Conservation (phyloP, 2,797 vertebrate species). For the Syngnathus acus region DNA sequence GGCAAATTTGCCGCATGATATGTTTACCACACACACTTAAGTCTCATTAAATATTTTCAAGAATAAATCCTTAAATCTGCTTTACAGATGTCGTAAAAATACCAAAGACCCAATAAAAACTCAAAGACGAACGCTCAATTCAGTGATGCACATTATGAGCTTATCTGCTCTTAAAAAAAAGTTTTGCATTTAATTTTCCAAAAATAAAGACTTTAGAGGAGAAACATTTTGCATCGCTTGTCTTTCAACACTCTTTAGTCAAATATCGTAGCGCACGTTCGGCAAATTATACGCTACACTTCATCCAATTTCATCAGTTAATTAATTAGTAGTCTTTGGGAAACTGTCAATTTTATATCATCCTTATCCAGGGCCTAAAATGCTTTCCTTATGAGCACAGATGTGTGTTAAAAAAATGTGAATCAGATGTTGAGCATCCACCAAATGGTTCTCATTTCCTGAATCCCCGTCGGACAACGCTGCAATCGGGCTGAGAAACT, state of each 20-base stretch:
- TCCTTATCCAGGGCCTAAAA: not conserved
- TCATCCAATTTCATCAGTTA: not conserved
- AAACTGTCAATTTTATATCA: not conserved
- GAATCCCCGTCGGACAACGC: not conserved
- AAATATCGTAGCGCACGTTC: not conserved
- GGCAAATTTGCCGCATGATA: too few species aligned
- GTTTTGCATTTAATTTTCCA: too few species aligned
- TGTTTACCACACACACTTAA: too few species aligned
- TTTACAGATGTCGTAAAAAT: not conserved
- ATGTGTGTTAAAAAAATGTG: conserved; percentile 13
- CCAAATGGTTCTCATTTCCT: conserved; percentile 23
- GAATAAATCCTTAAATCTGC: not conserved
- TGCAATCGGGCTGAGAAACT: not conserved
- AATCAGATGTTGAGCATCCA: conserved; percentile 29
- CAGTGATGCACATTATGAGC: not conserved
- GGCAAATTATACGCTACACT: not conserved
- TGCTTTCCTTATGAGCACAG: not conserved
- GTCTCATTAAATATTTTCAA: too few species aligned
- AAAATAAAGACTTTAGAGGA: not conserved
- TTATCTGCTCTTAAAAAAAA: not conserved
- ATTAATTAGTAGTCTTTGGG: not conserved
- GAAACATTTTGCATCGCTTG: not conserved
- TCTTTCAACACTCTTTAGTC: not conserved
- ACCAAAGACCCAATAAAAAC: not conserved
- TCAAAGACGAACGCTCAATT: too few species aligned